phyloP scores from a whole-genome alignment of 2,797 vertebrate genomes.

The Gobionotothen gibberifrons region DNA sequence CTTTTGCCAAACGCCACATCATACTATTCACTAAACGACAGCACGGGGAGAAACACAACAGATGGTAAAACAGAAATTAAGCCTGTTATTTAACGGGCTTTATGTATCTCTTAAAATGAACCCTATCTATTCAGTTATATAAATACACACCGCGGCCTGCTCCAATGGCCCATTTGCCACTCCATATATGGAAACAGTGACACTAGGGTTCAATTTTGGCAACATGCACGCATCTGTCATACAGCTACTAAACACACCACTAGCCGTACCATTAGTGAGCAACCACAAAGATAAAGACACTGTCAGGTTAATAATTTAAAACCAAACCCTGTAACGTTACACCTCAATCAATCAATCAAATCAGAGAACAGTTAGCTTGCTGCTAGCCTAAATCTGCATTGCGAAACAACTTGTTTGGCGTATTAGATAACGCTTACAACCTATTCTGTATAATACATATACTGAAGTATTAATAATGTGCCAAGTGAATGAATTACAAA shows the following conservation, averaged over 20 bases:
- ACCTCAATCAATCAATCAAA: conserved; percentile 15
- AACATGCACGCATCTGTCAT: conserved; percentile 82
- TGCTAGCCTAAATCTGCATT: conserved; percentile 24
- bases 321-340: neutral
- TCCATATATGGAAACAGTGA: conserved; percentile 87
- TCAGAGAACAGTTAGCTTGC: conserved; percentile 18
- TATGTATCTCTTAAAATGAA: conserved; percentile 52
- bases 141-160: conserved; percentile 87
- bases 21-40: neutral
- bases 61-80: conserved; percentile 41
- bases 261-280: conserved; percentile 13
- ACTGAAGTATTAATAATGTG: no score
- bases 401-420: neutral
- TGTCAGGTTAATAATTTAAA: conserved; percentile 4
- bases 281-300: conserved; percentile 30
- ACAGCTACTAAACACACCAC: conserved; percentile 65
- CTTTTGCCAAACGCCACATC: neutral
- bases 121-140: conserved; percentile 84
- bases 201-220: conserved; percentile 85
- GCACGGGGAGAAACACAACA: conserved; percentile 23
- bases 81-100: conserved; percentile 60
- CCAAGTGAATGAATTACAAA: neutral
- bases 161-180: conserved; percentile 84
- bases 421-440: neutral
- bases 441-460: neutral